These are phyloP conservation scores for Thysanoteuthis rhombus DNA, from an alignment of 2,888 invertebrate genomes.

Conservation along the genomic window DNA sequence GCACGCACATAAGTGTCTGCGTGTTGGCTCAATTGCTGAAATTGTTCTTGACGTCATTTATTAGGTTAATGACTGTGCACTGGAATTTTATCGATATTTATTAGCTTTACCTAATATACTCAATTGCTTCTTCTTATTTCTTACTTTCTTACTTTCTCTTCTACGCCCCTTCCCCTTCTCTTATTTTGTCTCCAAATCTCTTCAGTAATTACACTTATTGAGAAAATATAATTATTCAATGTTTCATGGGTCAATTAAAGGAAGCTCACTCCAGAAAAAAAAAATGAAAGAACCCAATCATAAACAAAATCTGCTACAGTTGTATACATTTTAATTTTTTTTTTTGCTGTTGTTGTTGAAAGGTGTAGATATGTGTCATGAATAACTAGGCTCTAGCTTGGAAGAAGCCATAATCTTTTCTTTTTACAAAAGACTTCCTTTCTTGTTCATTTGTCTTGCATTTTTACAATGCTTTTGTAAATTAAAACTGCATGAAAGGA, in stretches of 20 bases:
- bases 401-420: neutral
- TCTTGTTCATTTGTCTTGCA: neutral
- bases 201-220: conserved; percentile 12
- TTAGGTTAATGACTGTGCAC: neutral
- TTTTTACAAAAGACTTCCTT: neutral
- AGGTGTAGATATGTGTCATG: neutral
- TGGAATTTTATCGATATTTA: conserved; percentile 12
- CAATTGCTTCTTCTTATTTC: neutral
- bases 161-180: neutral
- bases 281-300: neutral
- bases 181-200: conserved; percentile 12
- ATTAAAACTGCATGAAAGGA: neutral
- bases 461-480: neutral
- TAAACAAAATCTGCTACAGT: neutral
- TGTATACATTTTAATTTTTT: neutral
- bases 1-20: neutral
- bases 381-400: neutral
- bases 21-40: conserved; percentile 12
- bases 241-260: neutral
- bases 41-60: neutral
- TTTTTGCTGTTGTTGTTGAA: neutral
- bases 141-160: neutral
- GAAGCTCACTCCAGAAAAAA: neutral
- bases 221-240: neutral
- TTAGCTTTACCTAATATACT: neutral